Evolutionary conservation across 2,888 invertebrate species (phyloP), one percentile per base, ranked within the genome.

Genomic region (Sesamia inferens): DNA sequence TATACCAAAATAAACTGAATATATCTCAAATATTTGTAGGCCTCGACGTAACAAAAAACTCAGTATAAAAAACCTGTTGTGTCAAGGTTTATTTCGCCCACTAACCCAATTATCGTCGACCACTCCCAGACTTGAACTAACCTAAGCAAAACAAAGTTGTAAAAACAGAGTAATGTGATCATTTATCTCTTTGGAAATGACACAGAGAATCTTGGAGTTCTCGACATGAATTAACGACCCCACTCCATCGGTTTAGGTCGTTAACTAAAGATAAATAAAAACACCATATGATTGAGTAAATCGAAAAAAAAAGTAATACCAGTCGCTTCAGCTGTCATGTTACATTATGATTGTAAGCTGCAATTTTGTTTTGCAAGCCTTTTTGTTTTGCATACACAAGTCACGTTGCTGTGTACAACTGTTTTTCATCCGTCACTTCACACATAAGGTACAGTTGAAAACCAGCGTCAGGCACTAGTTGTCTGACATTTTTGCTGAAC

Each of bases 81-180:
- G n/a, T 61, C 31, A 19, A 78, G 22, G 42, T 76, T 72, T 71
- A 71, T 71, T 78, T 16, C 5, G 5, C 44, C 55, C 6, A 22
- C 31, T 48, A 31, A 61, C 65, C 72, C 72, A 78, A 62, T 78
- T 72, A 72, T 79, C 5, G 7, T 8, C 11, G 19, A 55, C 13
- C 13, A 44, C 14, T 55, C 55, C 13, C n/a, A 39, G 22, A 51
- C 77, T 13, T 44, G 55, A 64, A n/a, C 14, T 48, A 16, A n/a
- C 22, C 11, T n/a, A 22, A 61, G 78, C 22, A 78, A 72, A 76
- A 78, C 64, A 76, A 71, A 78, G 64, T 71, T 65, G 31, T 76
- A 55, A 76, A 64, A 65, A 55, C 0, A 0, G 48, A 59, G 8
- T 10, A 64, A 48, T 55, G 19, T 4, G 31, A 14, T 48, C 14